Evolutionary conservation across 92 coral and sea anemone genomes (phyloP), one percentile per base, ranked within the genome.

Genomic region (Porites cylindrica): DNA sequence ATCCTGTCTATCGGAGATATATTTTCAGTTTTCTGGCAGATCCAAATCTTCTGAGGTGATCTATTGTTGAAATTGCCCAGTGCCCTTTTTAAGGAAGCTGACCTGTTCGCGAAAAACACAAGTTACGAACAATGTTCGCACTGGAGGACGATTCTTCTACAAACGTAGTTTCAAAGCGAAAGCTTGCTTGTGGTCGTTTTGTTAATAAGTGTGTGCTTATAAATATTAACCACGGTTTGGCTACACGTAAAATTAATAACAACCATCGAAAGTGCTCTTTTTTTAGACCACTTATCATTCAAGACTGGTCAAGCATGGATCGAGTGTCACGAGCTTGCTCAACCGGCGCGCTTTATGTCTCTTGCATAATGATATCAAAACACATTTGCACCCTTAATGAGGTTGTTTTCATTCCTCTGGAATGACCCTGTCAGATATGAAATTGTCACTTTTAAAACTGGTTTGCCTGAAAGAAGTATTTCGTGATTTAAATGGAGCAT

Each of bases 211-310:
- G 72, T 17, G 50, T 83, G 52, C 87, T 83, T 83, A 83, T 83
- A 73, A 83, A 83, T 83, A 83, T 83, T 83, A 73, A 83, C 87
- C 59, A 75, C 71, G 86, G 86, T 71, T 70, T 56, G 78, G 59
- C 77, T 58, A 54, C 86, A 70, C 86, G 66, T 54, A 82, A 82
- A 63, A 83, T 72, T 74, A 83, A 73, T 61, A 83, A 75, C 81
- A 75, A 75, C 52, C 38, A 83, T 65, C 87, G 63, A 74, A 83
- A 83, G 80, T 73, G 87, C 51, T 83, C 87, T 83, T 83, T 83
- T 83, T 83, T 73, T 83, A 83, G 80, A 70, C 70, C 86, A 53
- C 78, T 75, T 75, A 75, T 75, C 82, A n/a, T 66, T 26, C 19
- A 73, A 29, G 21, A 43, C 14, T 79, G 75, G 80, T 83, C 87